These are phyloP conservation scores for Terrapene triunguis DNA, from an alignment of 2,113 vertebrate species.

Conservation along the genomic window DNA sequence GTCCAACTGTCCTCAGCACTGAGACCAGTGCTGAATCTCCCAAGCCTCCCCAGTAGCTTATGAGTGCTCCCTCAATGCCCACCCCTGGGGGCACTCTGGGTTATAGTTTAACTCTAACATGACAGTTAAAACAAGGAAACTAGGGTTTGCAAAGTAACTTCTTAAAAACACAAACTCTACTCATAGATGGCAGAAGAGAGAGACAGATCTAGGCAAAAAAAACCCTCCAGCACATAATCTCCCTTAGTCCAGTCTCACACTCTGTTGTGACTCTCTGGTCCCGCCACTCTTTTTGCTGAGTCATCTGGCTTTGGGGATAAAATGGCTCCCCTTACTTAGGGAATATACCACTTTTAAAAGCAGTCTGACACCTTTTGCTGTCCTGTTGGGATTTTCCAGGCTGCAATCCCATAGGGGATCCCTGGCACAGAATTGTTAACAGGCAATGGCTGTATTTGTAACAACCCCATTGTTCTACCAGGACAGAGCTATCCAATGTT, in stretches of 20 bases:
- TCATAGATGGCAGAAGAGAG: not conserved
- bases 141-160: not conserved
- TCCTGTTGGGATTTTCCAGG: not conserved
- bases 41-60: not conserved
- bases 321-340: not conserved
- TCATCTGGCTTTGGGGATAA: not conserved
- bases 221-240: not conserved
- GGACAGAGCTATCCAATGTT: not conserved
- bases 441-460: not conserved
- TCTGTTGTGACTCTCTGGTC: too few relatives aligned
- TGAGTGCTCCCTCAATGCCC: not conserved
- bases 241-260: not conserved
- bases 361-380: not conserved
- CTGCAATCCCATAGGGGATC: not conserved
- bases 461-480: not conserved
- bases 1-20: not conserved
- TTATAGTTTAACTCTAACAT: not conserved
- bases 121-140: not conserved
- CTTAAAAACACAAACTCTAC: not conserved
- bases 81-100: not conserved
- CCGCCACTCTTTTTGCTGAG: not conserved
- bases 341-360: not conserved
- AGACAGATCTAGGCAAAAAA: not conserved
- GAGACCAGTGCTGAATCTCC: not conserved
- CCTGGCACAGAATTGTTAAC: fast-evolving